A percentile compares a stretch with the other conserved stretches of the same genome.
Conservation (phyloP, 2,888 invertebrate species). For the Phyto melanocephala region DNA sequence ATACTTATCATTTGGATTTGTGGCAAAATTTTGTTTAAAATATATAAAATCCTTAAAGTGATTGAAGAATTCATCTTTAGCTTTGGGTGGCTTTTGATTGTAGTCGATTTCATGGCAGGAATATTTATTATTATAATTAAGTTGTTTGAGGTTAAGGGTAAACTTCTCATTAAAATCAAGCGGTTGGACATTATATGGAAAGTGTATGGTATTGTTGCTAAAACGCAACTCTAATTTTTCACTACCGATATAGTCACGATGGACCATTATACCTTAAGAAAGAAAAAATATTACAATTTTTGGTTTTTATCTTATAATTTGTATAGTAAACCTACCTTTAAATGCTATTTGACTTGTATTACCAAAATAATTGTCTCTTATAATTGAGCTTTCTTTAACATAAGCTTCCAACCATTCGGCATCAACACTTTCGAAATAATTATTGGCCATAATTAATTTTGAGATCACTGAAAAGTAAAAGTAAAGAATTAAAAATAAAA, state of each 20-base stretch:
- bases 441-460: constrained; percentile 74
- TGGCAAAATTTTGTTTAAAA: constrained; percentile 34
- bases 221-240: constrained; percentile 77
- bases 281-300: neutral
- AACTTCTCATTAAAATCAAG: constrained; percentile 74
- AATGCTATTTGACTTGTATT: constrained; percentile 75
- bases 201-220: constrained; percentile 74
- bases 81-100: constrained; percentile 68
- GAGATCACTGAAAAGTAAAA: constrained; percentile 73
- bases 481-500: too few species aligned
- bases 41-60: constrained; percentile 67
- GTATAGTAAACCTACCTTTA: constrained; percentile 66
- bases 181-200: constrained; percentile 65
- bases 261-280: constrained; percentile 71
- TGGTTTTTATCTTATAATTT: neutral
- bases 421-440: constrained; percentile 73
- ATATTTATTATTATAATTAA: constrained; percentile 73
- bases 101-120: constrained; percentile 73
- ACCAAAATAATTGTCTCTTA: constrained; percentile 76
- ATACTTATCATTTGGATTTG: constrained; percentile 65
- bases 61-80: constrained; percentile 73
- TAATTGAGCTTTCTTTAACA: constrained; percentile 72
- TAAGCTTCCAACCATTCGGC: constrained; percentile 77
- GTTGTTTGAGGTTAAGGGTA: constrained; percentile 72
- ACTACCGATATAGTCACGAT: constrained; percentile 73